Evolutionary conservation across 2,797 vertebrate species (phyloP).

Genomic region (Malacoraja senta): DNA sequence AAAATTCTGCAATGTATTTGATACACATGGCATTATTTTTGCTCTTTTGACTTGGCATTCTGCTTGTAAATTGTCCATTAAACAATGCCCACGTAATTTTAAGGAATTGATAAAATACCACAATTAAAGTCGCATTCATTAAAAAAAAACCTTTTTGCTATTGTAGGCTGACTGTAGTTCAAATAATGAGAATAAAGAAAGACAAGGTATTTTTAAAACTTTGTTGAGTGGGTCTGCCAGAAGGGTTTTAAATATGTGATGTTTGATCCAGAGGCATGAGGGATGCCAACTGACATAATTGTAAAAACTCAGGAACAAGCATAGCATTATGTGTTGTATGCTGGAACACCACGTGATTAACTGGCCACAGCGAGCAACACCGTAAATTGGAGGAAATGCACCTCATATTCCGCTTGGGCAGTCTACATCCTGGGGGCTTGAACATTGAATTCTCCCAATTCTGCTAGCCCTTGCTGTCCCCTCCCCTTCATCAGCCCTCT

Average conservation of each 20-base stretch:
- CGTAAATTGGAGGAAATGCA: no score
- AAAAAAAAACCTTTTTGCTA: background rate
- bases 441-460: no score
- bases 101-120: background rate
- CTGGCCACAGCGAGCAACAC: no score
- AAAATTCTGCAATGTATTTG: background rate
- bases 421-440: no score
- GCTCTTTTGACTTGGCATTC: background rate
- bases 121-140: background rate
- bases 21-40: background rate
- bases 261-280: background rate
- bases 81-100: background rate
- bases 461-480: no score
- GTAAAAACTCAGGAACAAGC: background rate
- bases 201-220: background rate
- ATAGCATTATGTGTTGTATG: background rate
- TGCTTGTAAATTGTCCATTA: background rate
- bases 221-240: background rate
- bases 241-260: background rate
- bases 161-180: background rate
- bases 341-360: conserved; percentile 10
- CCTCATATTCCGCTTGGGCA: no score
- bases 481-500: no score
- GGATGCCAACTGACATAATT: background rate
- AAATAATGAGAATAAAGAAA: background rate